Evolutionary conservation across 2,113 vertebrate species (phyloP).

Genomic region (Gnathochromis pfefferi): DNA sequence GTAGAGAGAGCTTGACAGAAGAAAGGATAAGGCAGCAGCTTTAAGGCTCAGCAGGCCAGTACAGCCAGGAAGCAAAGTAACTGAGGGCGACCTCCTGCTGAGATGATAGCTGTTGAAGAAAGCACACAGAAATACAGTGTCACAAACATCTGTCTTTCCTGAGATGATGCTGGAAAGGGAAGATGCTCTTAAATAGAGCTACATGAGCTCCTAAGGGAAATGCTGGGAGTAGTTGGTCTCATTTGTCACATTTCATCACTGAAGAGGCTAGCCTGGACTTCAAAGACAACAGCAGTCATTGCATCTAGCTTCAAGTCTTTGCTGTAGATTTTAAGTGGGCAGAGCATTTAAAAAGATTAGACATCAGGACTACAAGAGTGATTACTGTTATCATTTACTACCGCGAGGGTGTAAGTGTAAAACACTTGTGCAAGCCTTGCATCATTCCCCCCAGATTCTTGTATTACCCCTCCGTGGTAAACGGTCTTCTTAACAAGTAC

Average conservation of each 20-base stretch:
- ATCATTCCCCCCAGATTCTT: background rate
- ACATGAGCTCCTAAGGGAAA: background rate
- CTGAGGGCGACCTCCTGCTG: constrained; percentile 1
- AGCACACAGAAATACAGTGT: background rate
- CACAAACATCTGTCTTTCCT: background rate
- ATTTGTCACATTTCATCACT: constrained; percentile 17
- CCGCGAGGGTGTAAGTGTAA: background rate
- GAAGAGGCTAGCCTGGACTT: constrained; percentile 1
- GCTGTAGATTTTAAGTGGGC: constrained; percentile 4
- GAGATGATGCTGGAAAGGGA: background rate
- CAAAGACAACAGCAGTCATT: constrained; percentile 5
- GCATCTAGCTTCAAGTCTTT: background rate
- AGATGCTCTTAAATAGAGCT: background rate
- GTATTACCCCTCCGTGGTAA: background rate
- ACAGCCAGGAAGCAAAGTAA: background rate
- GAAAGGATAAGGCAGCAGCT: constrained; percentile 14
- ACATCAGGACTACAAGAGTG: background rate
- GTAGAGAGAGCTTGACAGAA: background rate
- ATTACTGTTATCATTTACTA: constrained; percentile 10
- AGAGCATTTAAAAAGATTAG: constrained; percentile 3
- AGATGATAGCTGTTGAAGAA: constrained; percentile 16
- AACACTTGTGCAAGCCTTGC: background rate
- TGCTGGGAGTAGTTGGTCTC: background rate
- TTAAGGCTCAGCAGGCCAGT: background rate
- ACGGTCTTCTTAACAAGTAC: background rate